Evolutionary conservation across 2,113 vertebrate genomes (phyloP), one percentile per base, ranked within the genome.

Genomic region (Rhynchomys soricoides): DNA sequence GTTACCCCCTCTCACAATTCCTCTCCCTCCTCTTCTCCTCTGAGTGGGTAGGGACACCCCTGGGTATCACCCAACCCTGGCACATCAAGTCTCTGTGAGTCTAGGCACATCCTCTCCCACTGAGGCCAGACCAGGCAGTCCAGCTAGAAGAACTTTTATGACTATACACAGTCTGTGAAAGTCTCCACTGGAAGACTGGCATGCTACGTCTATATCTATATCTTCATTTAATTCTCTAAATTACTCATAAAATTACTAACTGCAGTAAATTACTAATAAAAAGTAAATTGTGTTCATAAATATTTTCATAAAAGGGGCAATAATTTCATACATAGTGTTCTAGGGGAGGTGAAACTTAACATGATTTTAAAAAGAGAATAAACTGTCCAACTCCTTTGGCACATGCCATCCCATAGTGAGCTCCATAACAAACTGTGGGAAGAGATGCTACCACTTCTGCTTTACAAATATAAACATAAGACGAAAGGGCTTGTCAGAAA

Each of bases 381-480:
- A 3, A 29, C 52, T 77, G 81, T 68, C 43, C 48, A 43, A 68
- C 34, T 17, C 1, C 52, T 93, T 86, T 43, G 55, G 92, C 89
- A 66, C 73, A 4, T 89, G 52, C 75, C 78, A 75, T 74, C 40
- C 83, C 31, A 92, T 52, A 59, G 24, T 86, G 93, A 66, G 37
- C 45, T 11, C 91, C 19, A 50, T 45, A 74, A 50, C 40, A n/a
- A 50, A 1, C 15, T 75, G 88, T 91, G 64, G 21, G 93, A 94
- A 52, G 19, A 79, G 12, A 5, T 16, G 7, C 71, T 73, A 50
- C 70, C 62, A 48, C 77, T 86, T 6, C 4, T 1, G 37, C 19
- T 93, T 91, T 55, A 29, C 37, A 89, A 89, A 40, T 75, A 77
- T n/a, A 37, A 52, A 92, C 90, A 66, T 43, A 55, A 88, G 62